phyloP scores from a whole-genome alignment of 2,888 invertebrate species.

The Smittia sp. region DNA sequence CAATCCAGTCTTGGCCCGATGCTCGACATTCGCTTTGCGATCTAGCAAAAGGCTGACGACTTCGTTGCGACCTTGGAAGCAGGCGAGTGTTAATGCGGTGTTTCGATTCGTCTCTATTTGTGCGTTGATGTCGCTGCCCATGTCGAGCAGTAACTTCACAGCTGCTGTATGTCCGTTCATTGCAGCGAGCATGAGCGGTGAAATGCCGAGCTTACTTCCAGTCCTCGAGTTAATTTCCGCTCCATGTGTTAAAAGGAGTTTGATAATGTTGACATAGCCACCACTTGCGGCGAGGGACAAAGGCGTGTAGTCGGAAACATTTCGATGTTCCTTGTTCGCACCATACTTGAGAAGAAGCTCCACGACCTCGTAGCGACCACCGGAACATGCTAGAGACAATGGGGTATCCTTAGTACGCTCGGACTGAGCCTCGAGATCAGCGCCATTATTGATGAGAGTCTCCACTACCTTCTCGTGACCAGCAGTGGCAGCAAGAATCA shows the following conservation, averaged over 20 bases:
- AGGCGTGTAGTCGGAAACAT: conserved; percentile 98
- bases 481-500: conserved; percentile 95
- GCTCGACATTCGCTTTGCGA: conserved; percentile 97
- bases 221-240: conserved; percentile 98
- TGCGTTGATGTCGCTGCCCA: conserved; percentile 99
- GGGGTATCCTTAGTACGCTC: conserved; percentile 99
- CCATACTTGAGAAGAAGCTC: conserved; percentile 83
- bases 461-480: conserved; percentile 89
- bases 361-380: conserved; percentile 94
- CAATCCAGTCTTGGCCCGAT: conserved; percentile 97
- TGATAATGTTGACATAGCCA: conserved; percentile 97
- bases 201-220: conserved; percentile 95
- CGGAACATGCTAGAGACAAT: conserved; percentile 93
- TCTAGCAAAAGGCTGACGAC: conserved; percentile 95
- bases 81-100: conserved; percentile 96
- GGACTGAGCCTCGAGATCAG: conserved; percentile 98
- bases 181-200: conserved; percentile 97
- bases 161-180: conserved; percentile 98
- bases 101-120: conserved; percentile 99
- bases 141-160: conserved; percentile 89
- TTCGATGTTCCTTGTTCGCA: conserved; percentile 97
- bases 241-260: conserved; percentile 85
- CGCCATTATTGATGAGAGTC: conserved; percentile 85
- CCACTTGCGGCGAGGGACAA: conserved; percentile 97
- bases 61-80: conserved; percentile 98